Evolutionary conservation across 2,113 vertebrate genomes (phyloP).

Genomic region (Pterophyllum scalare): DNA sequence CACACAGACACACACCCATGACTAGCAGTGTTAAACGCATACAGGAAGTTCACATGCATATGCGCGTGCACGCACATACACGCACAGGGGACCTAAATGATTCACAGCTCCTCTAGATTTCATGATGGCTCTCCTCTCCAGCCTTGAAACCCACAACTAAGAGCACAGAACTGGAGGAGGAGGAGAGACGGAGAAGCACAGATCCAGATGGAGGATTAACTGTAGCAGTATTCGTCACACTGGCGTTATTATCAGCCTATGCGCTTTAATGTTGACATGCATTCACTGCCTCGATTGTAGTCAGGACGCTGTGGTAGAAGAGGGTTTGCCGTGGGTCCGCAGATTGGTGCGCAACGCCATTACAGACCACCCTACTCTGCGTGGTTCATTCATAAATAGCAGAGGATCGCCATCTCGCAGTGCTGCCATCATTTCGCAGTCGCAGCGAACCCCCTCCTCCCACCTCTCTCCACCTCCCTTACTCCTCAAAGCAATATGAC

Average conservation of each 20-base stretch:
- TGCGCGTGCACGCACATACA: background rate
- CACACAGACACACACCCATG: slow-evolving; percentile 44
- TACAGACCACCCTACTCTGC: slow-evolving; percentile 68
- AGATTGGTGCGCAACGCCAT: slow-evolving; percentile 75
- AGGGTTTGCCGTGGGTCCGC: slow-evolving; percentile 41
- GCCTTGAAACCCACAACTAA: slow-evolving; percentile 17
- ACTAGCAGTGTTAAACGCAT: slow-evolving; percentile 43
- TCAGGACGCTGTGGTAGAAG: slow-evolving; percentile 41
- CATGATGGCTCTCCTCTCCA: slow-evolving; percentile 19
- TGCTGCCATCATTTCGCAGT: slow-evolving; percentile 70
- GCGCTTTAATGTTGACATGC: slow-evolving; percentile 39
- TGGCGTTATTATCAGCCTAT: slow-evolving; percentile 60
- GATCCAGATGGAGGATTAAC: slow-evolving; percentile 72
- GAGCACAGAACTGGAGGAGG: slow-evolving; percentile 3
- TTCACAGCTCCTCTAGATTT: slow-evolving; percentile 38
- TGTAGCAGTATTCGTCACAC: slow-evolving; percentile 68
- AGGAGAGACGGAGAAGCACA: background rate
- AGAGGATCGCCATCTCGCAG: slow-evolving; percentile 77
- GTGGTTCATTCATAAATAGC: slow-evolving; percentile 83
- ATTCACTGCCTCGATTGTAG: slow-evolving; percentile 16
- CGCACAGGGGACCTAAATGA: slow-evolving; percentile 36
- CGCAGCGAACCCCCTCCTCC: slow-evolving; percentile 17
- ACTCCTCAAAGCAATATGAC: slow-evolving; percentile 66
- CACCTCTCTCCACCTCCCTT: slow-evolving; percentile 3
- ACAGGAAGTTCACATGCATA: slow-evolving; percentile 69